Base-by-base conservation (phyloP, 2,797 vertebrate species). In the Sparus aurata region DNA sequence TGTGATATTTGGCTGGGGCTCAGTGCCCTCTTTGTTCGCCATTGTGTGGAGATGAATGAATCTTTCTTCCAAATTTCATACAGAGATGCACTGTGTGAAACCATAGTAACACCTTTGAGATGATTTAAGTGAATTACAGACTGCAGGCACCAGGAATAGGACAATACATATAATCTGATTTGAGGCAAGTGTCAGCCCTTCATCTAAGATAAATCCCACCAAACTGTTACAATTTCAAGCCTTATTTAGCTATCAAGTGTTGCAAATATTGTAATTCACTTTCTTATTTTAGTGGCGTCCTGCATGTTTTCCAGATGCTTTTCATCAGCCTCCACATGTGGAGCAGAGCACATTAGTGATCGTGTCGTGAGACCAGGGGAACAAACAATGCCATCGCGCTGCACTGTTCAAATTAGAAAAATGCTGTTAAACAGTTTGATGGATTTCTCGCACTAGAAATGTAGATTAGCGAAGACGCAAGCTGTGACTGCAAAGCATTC, bases 41-140 rank as follows among this genome's bases (percentile, higher is more conserved):
- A 89, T 90, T 87, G 86, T 89, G 86, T 80, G 30, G 55, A 71
- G 74, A 89, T 85, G 83, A 88, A 90, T 88, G 82, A 84, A 85
- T 86, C 84, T 73, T 89, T 91, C 80, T 89, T 93, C 55, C 63
- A 78, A 75, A 86, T 89, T 85, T 89, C 81, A 87, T 85, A 89
- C 75, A 85, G 77, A 83, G 67, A 82, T 79, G 82, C 68, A 79
- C 86, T 87, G 85, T 89, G 74, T 78, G 76, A 88, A 88, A 68
- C 84, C 73, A 89, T 79, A 87, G 79, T 79, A 84, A 84, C 85
- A 85, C 69, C 67, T 88, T 54, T 87, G 73, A 86, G 82, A 77
- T 64, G 80, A 83, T 69, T 72, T 69, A 70, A 86, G 57, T 72
- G 63, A 74, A 70, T 75, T 45, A 55, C 47, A 75, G 18, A 74